Conservation (phyloP, 2,888 invertebrate species). For the Morinoia aosen region DNA sequence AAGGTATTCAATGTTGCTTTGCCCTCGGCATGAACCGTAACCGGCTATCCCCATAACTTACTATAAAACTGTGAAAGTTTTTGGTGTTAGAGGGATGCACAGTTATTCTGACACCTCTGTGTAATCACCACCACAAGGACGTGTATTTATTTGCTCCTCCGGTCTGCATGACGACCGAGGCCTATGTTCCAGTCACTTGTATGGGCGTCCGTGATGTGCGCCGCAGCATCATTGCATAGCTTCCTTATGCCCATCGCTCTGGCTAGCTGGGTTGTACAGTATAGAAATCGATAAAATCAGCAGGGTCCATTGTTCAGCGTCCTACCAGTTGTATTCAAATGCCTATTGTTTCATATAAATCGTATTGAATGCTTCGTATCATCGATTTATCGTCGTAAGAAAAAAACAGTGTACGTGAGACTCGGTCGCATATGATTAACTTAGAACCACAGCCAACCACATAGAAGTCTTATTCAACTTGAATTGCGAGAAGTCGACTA, state of each 20-base stretch:
- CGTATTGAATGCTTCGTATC: neutral
- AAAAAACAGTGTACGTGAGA: neutral
- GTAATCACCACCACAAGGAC: neutral
- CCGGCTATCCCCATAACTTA: neutral
- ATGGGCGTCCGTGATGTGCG: neutral
- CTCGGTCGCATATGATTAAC: neutral
- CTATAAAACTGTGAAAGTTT: neutral
- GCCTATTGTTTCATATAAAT: neutral
- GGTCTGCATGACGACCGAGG: neutral
- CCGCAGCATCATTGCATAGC: neutral
- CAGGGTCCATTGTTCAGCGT: neutral
- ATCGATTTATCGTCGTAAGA: neutral
- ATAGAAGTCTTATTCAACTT: neutral
- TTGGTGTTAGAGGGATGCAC: neutral
- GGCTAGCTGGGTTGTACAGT: neutral
- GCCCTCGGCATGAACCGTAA: neutral
- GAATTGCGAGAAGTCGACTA: too few relatives aligned
- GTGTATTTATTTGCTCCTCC: neutral
- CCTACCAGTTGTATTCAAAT: constrained; percentile 17
- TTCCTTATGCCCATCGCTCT: neutral
- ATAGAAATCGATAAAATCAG: neutral
- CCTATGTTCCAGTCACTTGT: neutral
- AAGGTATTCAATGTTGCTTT: neutral
- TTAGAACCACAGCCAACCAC: neutral
- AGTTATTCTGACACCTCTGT: neutral